Base-by-base conservation (phyloP, 2,888 invertebrate species). In the Cinara cedri region DNA sequence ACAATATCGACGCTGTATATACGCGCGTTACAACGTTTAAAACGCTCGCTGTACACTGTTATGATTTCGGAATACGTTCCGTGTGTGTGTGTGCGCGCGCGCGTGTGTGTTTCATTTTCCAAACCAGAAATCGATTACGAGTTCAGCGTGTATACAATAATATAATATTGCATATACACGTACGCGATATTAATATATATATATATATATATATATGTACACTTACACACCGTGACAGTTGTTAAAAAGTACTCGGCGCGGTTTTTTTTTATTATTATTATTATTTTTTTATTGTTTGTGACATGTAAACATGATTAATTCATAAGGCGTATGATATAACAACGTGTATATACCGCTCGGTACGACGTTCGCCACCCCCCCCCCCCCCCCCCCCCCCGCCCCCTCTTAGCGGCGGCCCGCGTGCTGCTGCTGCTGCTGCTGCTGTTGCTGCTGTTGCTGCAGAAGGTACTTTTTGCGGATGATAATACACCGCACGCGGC, bases 271-370 rank as follows among this genome's bases (percentile, higher is more conserved):
- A 4, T 34, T 34, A n/a, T n/a, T n/a, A n/a, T n/a, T n/a, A n/a
- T 34, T 34, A 4, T 34, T 34, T 34, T 34, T 72, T 72, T 68
- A 62, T 49, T 49, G 49, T 72, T 49, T 62, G 49, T 14, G 72
- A 49, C 60, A 60, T 60, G 72, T 72, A 72, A 72, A 72, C 34
- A 34, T 34, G 72, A 72, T 62, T 62, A 72, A 72, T 72, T 72
- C 72, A 49, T 60, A 19, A 51, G 49, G 49, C 19, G 49, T 10
- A 1, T 19, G 4, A 8, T 46, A 46, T 13, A 46, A 34, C 6
- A 34, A 34, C 34, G 6, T 34, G 34, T 6, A 34, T 34, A 34
- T 34, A 42, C 54, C 51, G n/a, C 26, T 54, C 51, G 10, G n/a
- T n/a, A n/a, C 70, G n/a, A 2, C 46, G n/a, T n/a, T 16, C 54